Conservation (phyloP, 2,797 vertebrate species). For the Chiroxiphia lanceolata region DNA sequence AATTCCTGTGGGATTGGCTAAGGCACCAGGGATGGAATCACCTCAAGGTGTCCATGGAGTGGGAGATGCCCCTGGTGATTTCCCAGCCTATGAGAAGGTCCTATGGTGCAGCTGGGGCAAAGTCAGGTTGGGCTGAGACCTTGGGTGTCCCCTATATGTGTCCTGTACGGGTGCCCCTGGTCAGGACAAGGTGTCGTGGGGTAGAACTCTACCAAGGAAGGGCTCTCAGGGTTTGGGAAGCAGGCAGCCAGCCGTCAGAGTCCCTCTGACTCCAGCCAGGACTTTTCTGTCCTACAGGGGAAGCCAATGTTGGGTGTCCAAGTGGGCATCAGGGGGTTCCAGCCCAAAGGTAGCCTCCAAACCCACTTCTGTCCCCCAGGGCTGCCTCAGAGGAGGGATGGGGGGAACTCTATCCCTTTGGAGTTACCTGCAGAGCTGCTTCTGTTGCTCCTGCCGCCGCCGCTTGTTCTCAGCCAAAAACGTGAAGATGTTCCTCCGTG, state of each 20-base stretch:
- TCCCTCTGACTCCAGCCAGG: neutral
- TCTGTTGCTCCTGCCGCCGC: neutral
- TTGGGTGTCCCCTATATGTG: neutral
- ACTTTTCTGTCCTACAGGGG: neutral
- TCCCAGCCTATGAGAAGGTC: neutral
- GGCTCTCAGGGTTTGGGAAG: neutral
- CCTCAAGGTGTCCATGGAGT: neutral
- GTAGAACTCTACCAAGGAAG: neutral
- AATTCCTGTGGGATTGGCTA: neutral
- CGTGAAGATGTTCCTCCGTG: neutral
- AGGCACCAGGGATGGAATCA: neutral
- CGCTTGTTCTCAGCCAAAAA: neutral
- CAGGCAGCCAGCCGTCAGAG: neutral
- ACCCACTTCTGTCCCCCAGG: rapidly evolving
- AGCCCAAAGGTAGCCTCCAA: neutral
- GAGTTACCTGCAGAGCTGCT: neutral
- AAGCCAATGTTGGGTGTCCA: neutral
- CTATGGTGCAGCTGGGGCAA: neutral
- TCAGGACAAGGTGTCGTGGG: neutral
- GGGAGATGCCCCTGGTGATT: neutral
- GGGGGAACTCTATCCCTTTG: neutral
- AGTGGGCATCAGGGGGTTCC: neutral
- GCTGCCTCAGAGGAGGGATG: neutral
- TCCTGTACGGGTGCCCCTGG: neutral
- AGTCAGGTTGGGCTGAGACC: neutral